A percentile compares a stretch with the other conserved stretches of the same genome.
These are phyloP conservation scores for Gobius niger DNA, from an alignment of 2,113 vertebrate genomes.

Conservation along the genomic window DNA sequence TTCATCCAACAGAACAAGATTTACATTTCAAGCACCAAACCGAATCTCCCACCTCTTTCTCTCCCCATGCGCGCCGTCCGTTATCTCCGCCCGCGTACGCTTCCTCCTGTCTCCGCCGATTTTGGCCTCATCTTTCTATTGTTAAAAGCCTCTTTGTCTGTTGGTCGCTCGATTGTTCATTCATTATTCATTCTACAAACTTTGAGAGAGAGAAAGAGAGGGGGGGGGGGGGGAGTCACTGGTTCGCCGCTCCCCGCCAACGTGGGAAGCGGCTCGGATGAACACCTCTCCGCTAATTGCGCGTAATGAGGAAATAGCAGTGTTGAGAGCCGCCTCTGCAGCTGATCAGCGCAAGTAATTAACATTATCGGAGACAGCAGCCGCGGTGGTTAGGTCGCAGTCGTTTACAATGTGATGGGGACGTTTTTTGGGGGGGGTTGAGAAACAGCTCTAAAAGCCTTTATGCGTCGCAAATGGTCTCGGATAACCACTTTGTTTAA, in stretches of 20 bases:
- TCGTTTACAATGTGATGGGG: not conserved
- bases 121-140: constrained; percentile 56
- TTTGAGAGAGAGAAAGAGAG: constrained; percentile 4
- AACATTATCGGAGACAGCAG: not conserved
- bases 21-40: constrained; percentile 66
- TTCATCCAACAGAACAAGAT: constrained; percentile 56
- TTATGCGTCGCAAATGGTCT: not conserved
- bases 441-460: not conserved
- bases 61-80: constrained; percentile 9
- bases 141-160: constrained; percentile 60
- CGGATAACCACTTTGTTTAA: not conserved
- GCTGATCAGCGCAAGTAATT: not conserved
- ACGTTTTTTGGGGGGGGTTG: not conserved
- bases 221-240: too few species aligned
- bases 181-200: constrained; percentile 35
- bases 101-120: constrained; percentile 40
- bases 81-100: constrained; percentile 52
- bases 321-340: constrained; percentile 2
- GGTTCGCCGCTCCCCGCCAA: not conserved
- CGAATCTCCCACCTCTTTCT: constrained; percentile 41
- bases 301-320: constrained; percentile 10
- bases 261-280: not conserved
- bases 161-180: constrained; percentile 25
- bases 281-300: constrained; percentile 1
- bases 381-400: not conserved